Percentiles rank a stretch among this genome's conserved stretches.
These are phyloP conservation scores for Cygnus atratus DNA, from an alignment of 2,113 vertebrate species.

Conservation along the genomic window DNA sequence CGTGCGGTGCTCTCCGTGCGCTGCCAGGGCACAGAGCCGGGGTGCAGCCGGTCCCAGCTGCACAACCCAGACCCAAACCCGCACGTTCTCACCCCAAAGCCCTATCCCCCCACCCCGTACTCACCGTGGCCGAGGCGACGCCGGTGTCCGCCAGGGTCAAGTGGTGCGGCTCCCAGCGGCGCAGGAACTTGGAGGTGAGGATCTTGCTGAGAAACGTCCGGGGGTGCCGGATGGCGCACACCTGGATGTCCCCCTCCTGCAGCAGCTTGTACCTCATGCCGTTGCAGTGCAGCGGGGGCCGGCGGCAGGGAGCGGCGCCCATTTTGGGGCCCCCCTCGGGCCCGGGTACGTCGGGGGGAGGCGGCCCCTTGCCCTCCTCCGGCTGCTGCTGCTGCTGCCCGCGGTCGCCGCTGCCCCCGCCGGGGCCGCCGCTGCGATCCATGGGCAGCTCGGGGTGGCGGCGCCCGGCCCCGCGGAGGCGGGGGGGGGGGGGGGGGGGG, in stretches of 20 bases:
- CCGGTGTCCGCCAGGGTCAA: constrained; percentile 91
- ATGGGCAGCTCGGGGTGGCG: constrained; percentile 14
- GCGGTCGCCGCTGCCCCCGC: constrained; percentile 84
- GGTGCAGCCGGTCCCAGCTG: too few species aligned
- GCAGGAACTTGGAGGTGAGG: constrained; percentile 95
- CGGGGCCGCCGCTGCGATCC: constrained; percentile 85
- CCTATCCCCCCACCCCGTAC: too few species aligned
- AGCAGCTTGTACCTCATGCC: constrained; percentile 97
- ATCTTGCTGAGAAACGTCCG: constrained; percentile 98
- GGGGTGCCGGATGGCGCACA: constrained; percentile 95
- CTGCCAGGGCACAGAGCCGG: too few species aligned
- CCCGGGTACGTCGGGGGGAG: constrained; percentile 88
- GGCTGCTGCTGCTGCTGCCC: constrained; percentile 56
- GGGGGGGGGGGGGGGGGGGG: not conserved
- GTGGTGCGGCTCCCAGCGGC: constrained; percentile 97
- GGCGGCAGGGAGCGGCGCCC: constrained; percentile 88
- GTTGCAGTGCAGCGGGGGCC: constrained; percentile 86
- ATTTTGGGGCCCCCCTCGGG: constrained; percentile 80
- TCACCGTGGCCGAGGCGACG: constrained; percentile 67
- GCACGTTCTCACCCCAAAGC: too few species aligned
- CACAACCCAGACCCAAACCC: too few species aligned
- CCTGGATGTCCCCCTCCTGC: constrained; percentile 98
- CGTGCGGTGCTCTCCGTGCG: too few species aligned
- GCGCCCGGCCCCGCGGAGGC: not conserved
- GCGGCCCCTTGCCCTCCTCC: constrained; percentile 89